Percentiles rank a stretch among this genome's conserved stretches.
Evolutionary conservation across 2,888 invertebrate genomes (phyloP).

Genomic region (Lepidochitona cinerea): DNA sequence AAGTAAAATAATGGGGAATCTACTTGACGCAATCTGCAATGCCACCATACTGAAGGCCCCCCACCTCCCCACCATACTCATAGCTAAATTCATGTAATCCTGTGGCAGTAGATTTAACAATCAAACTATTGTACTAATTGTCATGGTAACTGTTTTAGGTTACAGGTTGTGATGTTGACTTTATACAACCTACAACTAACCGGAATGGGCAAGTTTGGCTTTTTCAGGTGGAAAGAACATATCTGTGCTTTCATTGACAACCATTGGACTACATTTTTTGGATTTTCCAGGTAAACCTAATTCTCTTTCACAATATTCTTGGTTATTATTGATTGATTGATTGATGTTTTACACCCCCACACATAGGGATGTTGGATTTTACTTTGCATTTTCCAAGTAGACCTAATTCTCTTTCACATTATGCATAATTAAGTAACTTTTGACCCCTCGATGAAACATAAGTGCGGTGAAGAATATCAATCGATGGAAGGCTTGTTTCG

Average conservation of each 20-base stretch:
- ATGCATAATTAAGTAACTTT: too few species aligned
- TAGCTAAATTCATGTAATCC: not conserved
- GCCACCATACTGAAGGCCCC: too few species aligned
- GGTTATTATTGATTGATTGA: too few species aligned
- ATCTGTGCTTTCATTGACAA: slow-evolving; percentile 85
- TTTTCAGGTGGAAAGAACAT: slow-evolving; percentile 89
- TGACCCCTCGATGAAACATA: too few species aligned
- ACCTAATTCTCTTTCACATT: not conserved
- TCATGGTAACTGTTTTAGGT: too few species aligned
- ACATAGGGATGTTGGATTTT: too few species aligned
- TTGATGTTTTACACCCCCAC: too few species aligned
- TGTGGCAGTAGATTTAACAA: not conserved
- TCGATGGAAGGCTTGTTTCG: too few species aligned
- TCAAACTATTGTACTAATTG: not conserved
- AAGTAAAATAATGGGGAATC: too few species aligned
- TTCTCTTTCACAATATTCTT: not conserved
- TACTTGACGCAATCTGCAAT: too few species aligned
- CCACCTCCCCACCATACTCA: too few species aligned
- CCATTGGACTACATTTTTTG: slow-evolving; percentile 84
- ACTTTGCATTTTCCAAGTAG: slow-evolving; percentile 75
- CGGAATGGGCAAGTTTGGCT: slow-evolving; percentile 82
- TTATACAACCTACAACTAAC: slow-evolving; percentile 84
- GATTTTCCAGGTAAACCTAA: slow-evolving; percentile 59
- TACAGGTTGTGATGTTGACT: slow-evolving; percentile 81
- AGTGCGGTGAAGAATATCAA: too few species aligned